phyloP scores from a whole-genome alignment of 92 coral and sea anemone genomes.

The Zoanthus sansibaricus region DNA sequence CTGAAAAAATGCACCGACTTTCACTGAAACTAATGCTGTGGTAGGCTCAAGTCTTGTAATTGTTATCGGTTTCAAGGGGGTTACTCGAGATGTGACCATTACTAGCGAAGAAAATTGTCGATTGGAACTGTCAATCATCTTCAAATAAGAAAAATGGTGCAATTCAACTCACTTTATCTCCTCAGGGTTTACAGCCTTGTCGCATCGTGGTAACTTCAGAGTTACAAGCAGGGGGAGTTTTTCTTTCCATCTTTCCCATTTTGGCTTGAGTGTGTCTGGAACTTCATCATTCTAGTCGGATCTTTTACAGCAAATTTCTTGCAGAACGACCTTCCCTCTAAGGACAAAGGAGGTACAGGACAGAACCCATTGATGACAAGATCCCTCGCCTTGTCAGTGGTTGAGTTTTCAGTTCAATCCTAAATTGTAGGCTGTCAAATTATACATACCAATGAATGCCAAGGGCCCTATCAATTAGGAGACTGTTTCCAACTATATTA shows the following conservation, averaged over 20 bases:
- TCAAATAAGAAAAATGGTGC: background rate
- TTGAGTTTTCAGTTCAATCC: slow-evolving; percentile 4
- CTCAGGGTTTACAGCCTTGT: background rate
- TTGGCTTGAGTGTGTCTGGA: background rate
- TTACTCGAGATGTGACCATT: background rate
- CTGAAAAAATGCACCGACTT: background rate
- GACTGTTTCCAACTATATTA: background rate
- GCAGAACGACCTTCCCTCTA: background rate
- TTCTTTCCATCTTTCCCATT: background rate
- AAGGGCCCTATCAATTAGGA: slow-evolving; percentile 3
- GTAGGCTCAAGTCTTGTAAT: background rate
- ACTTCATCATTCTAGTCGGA: background rate
- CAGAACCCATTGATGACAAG: background rate
- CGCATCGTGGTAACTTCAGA: background rate
- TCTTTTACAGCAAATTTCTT: background rate
- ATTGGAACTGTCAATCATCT: background rate
- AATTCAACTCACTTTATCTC: background rate
- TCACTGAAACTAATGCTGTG: background rate
- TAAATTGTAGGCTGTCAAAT: slow-evolving; percentile 31
- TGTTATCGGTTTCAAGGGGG: background rate
- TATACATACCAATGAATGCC: slow-evolving; percentile 20
- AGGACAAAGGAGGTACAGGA: background rate
- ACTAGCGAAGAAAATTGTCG: background rate
- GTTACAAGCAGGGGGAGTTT: background rate
- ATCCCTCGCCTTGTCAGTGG: slow-evolving; percentile 26